Conservation (phyloP, 2,888 invertebrate species). For the Erannis defoliaria region DNA sequence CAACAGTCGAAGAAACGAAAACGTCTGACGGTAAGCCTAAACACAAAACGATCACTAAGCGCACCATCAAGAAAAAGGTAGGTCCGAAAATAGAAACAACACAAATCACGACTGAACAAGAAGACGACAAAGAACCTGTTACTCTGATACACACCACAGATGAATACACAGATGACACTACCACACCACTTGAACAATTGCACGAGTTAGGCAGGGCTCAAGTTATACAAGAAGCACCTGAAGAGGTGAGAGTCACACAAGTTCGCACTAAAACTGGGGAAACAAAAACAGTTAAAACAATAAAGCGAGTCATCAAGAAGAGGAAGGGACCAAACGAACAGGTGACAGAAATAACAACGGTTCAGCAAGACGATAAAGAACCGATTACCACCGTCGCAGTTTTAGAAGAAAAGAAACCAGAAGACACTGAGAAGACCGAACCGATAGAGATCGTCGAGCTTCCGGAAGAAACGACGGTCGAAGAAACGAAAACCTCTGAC, state of each 20-base stretch:
- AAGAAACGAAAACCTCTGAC: slow-evolving; percentile 48
- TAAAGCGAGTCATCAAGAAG: slow-evolving; percentile 57
- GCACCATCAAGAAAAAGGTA: slow-evolving; percentile 70
- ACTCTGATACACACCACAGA: slow-evolving; percentile 56
- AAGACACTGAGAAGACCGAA: slow-evolving; percentile 23
- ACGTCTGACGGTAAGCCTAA: slow-evolving; percentile 3
- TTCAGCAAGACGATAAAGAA: slow-evolving; percentile 36
- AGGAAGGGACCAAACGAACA: slow-evolving; percentile 49
- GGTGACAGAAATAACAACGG: slow-evolving; percentile 44
- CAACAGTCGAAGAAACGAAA: not conserved
- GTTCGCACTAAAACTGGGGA: slow-evolving; percentile 54
- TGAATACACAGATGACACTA: slow-evolving; percentile 44
- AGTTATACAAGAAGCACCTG: not conserved
- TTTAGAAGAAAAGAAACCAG: slow-evolving; percentile 56
- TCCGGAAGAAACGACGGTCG: slow-evolving; percentile 52
- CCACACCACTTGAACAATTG: slow-evolving; percentile 35
- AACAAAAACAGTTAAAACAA: slow-evolving; percentile 41
- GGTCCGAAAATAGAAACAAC: slow-evolving; percentile 59
- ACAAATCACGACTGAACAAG: slow-evolving; percentile 61
- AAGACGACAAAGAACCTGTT: slow-evolving; percentile 50
- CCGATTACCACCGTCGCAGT: slow-evolving; percentile 36
- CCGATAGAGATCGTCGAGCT: slow-evolving; percentile 48
- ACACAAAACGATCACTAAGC: slow-evolving; percentile 48
- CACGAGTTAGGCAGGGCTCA: not conserved
- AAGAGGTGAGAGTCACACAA: slow-evolving; percentile 44